Base-by-base conservation (phyloP, 2,113 vertebrate species). In the Bucco capensis region DNA sequence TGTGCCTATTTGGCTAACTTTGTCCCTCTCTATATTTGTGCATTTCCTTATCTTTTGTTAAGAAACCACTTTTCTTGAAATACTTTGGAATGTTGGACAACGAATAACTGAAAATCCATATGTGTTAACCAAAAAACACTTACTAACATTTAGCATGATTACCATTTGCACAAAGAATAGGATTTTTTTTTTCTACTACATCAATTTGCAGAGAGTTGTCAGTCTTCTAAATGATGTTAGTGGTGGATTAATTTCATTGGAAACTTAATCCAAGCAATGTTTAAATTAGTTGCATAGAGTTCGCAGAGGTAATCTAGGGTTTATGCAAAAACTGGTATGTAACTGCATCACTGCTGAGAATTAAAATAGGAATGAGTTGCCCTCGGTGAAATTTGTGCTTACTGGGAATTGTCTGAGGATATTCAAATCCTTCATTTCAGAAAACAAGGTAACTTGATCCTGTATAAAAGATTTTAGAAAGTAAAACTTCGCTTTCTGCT, bases 141-240 rank as follows among this genome's bases (percentile, higher is more conserved):
- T 83, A 75, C 74, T 78, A 79, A 81, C 58, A 57, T 78, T 86
- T 79, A 35, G 27, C 35, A 19, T 83, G 73, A 83, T 90, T 89
- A 61, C 46, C 42, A 14, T 87, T 90, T 86, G 60, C 62, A 58
- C 6, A 6, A 86, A 94, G 64, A 92, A 93, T 78, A 56, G 50
- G n/a, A 88, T 88, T 54, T 88, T 83, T 88, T 83, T 95, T 53
- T 95, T 95, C 2, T 2, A 51, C 84, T 86, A 51, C 50, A 33
- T 96, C 92, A 94, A 25, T 70, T 93, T 93, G 75, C 78, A 82
- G 7, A 69, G 85, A 92, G 79, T 93, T 89, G 80, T 85, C 95
- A 89, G 62, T 94, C 90, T 96, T 94, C 83, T 94, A 94, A 96
- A 96, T 93, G 17, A 88, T 89, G 65, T 96, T 95, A 96, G 84